These are phyloP conservation scores for Melanaphis sacchari DNA, from an alignment of 1,140 invertebrate species.

Conservation along the genomic window DNA sequence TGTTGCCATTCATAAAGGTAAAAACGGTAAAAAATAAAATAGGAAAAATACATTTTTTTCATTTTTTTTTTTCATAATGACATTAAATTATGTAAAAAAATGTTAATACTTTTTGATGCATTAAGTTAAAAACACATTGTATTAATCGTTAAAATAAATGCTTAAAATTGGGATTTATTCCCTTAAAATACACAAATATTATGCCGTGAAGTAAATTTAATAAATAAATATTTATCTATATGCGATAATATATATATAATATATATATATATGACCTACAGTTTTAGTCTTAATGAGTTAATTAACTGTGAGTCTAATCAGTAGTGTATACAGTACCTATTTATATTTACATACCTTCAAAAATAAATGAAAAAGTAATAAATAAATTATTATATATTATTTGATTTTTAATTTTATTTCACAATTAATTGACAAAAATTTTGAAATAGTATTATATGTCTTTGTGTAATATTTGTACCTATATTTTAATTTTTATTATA, in stretches of 20 bases:
- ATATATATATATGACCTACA: too few species aligned
- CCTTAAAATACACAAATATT: neutral
- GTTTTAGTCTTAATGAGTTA: neutral
- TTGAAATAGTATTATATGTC: neutral
- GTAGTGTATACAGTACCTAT: neutral
- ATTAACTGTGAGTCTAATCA: neutral
- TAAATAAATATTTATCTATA: neutral
- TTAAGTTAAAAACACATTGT: neutral
- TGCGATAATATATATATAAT: neutral
- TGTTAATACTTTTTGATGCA: neutral
- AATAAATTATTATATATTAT: neutral
- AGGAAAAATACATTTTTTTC: neutral
- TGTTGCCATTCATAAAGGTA: neutral
- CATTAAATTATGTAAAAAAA: neutral
- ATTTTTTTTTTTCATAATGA: neutral
- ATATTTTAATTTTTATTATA: neutral
- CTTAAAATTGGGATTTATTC: neutral
- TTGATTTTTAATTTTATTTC: neutral
- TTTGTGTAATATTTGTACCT: neutral
- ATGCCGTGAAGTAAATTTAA: neutral
- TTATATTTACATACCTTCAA: neutral
- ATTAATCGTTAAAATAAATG: neutral
- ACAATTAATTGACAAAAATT: neutral
- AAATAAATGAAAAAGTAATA: neutral
- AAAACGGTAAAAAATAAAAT: neutral